These are phyloP conservation scores for Bursaphelenchus okinawaensis DNA, from an alignment of 2,888 invertebrate species.

Conservation along the genomic window DNA sequence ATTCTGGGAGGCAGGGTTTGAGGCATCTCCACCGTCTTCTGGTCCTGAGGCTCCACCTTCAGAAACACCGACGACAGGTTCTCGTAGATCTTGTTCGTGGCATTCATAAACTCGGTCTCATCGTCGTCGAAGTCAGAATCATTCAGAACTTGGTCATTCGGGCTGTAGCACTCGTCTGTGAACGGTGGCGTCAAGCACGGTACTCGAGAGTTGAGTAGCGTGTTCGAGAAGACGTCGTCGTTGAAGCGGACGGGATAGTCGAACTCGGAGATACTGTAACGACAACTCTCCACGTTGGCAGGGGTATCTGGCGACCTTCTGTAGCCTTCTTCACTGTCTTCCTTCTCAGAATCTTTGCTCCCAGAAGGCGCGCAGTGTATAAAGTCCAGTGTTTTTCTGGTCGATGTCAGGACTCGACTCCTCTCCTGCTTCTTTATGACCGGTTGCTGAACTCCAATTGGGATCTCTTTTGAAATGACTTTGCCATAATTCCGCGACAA, in stretches of 20 bases:
- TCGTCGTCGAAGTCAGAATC: not conserved
- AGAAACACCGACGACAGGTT: not conserved
- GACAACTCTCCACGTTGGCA: not conserved
- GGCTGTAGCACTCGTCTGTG: not conserved
- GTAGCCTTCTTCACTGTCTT: not conserved
- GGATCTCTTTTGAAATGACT: not conserved
- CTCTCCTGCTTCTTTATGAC: not conserved
- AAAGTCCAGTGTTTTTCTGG: too few species aligned
- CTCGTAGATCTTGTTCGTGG: constrained; percentile 11
- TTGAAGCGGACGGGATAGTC: not conserved
- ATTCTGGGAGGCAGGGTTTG: not conserved
- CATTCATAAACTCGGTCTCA: constrained; percentile 9
- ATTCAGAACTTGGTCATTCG: not conserved
- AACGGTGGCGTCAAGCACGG: not conserved
- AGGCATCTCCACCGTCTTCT: not conserved
- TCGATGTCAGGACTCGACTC: not conserved
- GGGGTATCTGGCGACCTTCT: not conserved
- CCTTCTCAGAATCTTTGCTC: too few species aligned
- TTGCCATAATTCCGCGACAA: not conserved
- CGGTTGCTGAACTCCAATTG: not conserved
- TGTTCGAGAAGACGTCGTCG: not conserved
- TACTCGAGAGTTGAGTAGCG: not conserved
- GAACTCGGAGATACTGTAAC: not conserved
- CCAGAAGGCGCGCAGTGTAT: too few species aligned
- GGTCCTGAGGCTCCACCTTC: not conserved